Evolutionary conservation across 2,113 vertebrate genomes (phyloP).

Genomic region (Ochotona curzoniae): DNA sequence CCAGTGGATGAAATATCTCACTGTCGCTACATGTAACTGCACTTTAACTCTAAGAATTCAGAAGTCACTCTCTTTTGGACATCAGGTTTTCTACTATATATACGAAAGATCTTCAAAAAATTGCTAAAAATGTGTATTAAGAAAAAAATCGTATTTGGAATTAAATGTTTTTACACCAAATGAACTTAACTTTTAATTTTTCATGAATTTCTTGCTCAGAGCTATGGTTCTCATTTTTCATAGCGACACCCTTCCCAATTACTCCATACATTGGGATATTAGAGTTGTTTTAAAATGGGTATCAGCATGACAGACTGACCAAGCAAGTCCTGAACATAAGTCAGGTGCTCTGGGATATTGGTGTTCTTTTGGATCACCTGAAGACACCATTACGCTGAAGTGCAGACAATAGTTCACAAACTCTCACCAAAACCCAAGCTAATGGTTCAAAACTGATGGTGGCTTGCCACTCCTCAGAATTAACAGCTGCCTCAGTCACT

Average conservation of each 20-base stretch:
- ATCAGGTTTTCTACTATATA: conserved; percentile 21
- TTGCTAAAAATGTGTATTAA: no score
- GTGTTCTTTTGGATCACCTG: not conserved
- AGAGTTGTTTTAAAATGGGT: conserved; percentile 59
- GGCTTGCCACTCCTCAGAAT: not conserved
- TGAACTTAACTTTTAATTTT: no score
- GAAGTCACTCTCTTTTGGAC: not conserved
- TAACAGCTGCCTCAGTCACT: not conserved
- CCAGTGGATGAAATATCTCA: no score
- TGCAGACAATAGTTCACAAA: conserved; percentile 30
- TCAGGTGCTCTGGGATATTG: not conserved
- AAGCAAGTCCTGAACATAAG: conserved; percentile 40
- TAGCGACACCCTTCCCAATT: conserved; percentile 53
- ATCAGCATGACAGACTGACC: conserved; percentile 55
- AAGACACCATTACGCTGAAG: conserved; percentile 32
- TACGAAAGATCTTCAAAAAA: no score
- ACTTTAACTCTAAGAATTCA: not conserved
- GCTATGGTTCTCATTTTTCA: conserved; percentile 52
- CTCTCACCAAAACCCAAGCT: conserved; percentile 8
- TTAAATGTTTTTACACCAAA: no score
- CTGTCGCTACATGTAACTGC: no score
- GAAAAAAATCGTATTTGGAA: no score
- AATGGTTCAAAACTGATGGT: not conserved
- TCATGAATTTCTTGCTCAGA: not conserved
- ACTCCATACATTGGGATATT: conserved; percentile 30